Conservation (phyloP, 2,797 vertebrate species). For the Pogonophryne albipinna region DNA sequence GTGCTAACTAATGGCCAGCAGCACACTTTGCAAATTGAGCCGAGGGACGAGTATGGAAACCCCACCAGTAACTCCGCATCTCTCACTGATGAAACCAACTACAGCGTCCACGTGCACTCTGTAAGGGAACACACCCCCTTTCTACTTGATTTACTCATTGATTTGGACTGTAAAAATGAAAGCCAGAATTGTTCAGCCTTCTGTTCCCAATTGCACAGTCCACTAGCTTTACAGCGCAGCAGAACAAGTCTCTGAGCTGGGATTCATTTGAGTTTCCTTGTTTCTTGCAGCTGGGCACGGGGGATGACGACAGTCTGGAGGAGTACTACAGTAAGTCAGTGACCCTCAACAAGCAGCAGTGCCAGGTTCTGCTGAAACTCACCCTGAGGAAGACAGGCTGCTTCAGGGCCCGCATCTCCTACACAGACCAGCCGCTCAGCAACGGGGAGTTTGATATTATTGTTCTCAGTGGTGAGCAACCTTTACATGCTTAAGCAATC, state of each 20-base stretch:
- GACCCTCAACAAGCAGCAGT: conserved; percentile 91
- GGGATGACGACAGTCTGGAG: conserved; percentile 90
- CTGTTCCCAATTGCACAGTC: background rate
- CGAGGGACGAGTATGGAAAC: conserved; percentile 97
- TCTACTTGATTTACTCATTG: conserved; percentile 8
- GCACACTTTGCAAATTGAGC: conserved; percentile 96
- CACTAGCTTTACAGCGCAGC: conserved; percentile 1
- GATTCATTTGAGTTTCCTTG: conserved; percentile 21
- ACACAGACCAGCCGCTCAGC: conserved; percentile 94
- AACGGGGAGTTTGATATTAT: conserved; percentile 99
- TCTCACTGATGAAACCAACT: conserved; percentile 93
- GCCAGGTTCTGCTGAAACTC: conserved; percentile 93
- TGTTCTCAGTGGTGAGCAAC: conserved; percentile 94
- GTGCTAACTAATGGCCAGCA: conserved; percentile 94
- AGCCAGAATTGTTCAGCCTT: conserved; percentile 12
- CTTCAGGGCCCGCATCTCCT: conserved; percentile 94
- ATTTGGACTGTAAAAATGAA: conserved; percentile 22
- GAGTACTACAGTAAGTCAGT: conserved; percentile 91
- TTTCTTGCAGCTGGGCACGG: conserved; percentile 88
- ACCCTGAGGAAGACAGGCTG: conserved; percentile 93
- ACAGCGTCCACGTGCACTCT: conserved; percentile 90
- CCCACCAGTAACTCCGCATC: conserved; percentile 95
- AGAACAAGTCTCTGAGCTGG: conserved; percentile 22
- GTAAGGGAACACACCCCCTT: conserved; percentile 79
- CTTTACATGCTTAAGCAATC: background rate